Evolutionary conservation across 2,888 invertebrate species (phyloP).

Genomic region (Dynastes tityus): DNA sequence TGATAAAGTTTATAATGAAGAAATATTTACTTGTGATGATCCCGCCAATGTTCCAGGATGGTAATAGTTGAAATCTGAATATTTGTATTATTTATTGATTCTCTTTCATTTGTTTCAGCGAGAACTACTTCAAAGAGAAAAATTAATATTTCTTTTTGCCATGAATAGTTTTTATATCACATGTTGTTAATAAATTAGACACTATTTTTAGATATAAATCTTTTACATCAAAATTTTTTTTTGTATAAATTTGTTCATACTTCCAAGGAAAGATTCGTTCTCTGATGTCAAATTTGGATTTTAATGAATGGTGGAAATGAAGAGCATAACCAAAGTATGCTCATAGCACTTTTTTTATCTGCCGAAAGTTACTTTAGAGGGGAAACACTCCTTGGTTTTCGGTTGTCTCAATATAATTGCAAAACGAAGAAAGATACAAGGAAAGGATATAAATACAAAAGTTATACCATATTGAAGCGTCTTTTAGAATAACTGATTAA

Average conservation of each 20-base stretch:
- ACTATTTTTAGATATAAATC: slow-evolving; percentile 10
- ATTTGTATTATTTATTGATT: slow-evolving; percentile 7
- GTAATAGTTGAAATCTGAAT: slow-evolving; percentile 70
- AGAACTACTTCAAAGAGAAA: slow-evolving; percentile 63
- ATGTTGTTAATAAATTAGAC: slow-evolving; percentile 47
- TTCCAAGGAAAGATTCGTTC: no score
- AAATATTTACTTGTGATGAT: slow-evolving; percentile 83
- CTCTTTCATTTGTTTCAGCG: slow-evolving; percentile 61
- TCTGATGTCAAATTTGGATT: no score
- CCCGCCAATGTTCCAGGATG: slow-evolving; percentile 85
- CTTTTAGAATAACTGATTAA: no score
- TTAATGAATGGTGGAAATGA: no score
- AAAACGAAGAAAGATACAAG: no score
- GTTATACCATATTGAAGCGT: no score
- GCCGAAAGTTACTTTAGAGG: no score
- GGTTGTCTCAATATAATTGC: no score
- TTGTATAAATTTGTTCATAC: not conserved
- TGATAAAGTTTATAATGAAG: slow-evolving; percentile 86
- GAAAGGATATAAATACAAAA: no score
- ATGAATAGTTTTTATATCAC: slow-evolving; percentile 41
- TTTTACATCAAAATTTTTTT: not conserved
- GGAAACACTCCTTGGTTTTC: no score
- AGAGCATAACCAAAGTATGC: no score
- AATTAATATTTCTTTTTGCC: slow-evolving; percentile 48
- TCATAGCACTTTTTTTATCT: no score